A percentile compares a stretch with the other conserved stretches of the same genome.
Conservation (phyloP, 2,113 vertebrate species). For the Stomatorhinus ivindoensis region DNA sequence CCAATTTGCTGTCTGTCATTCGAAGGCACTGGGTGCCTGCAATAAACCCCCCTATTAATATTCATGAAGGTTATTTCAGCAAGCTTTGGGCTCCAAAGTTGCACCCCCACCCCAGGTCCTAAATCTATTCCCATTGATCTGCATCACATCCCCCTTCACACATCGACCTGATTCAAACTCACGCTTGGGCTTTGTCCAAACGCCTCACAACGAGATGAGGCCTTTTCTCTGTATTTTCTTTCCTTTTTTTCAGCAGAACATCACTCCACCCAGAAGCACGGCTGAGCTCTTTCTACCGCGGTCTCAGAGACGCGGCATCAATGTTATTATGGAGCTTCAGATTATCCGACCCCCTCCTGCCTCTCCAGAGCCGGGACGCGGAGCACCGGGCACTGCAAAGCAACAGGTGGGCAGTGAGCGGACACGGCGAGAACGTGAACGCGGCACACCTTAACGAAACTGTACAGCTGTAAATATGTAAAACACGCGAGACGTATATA, state of each 20-base stretch:
- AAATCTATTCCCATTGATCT: conserved; percentile 67
- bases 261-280: conserved; percentile 29
- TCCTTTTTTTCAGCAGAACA: conserved; percentile 47
- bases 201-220: conserved; percentile 21
- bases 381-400: background rate
- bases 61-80: conserved; percentile 69
- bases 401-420: too few relatives aligned
- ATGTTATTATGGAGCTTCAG: background rate
- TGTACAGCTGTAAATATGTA: background rate
- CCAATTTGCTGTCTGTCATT: conserved; percentile 35
- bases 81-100: conserved; percentile 39
- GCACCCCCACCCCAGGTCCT: conserved; percentile 37
- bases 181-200: conserved; percentile 55
- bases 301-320: background rate
- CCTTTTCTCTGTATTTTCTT: conserved; percentile 29
- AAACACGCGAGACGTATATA: background rate
- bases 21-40: conserved; percentile 24
- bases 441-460: background rate
- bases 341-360: background rate
- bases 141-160: conserved; percentile 48
- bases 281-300: background rate
- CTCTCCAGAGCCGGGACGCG: background rate
- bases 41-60: conserved; percentile 64
- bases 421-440: background rate
- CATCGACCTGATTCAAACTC: conserved; percentile 58